Conservation (phyloP, 2,797 vertebrate genomes). For the Spinus olivaceus region DNA sequence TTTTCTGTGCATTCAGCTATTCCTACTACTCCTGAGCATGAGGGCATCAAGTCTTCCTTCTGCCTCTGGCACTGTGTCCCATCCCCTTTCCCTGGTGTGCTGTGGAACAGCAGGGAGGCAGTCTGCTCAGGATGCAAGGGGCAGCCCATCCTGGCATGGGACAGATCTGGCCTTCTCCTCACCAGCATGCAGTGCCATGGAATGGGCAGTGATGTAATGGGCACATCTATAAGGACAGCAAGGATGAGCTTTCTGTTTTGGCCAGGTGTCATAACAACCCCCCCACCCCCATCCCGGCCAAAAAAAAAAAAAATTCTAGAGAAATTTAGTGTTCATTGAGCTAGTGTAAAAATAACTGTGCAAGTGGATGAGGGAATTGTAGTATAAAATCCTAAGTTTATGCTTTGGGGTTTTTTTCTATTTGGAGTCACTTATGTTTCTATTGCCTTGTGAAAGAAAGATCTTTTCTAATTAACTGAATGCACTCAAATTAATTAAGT, state of each 20-base stretch:
- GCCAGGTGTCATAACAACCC: not conserved
- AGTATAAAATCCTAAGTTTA: not conserved
- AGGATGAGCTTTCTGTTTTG: not conserved
- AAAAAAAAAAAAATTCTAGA: not conserved
- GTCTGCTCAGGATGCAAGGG: not conserved
- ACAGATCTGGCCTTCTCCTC: not conserved
- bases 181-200: rapidly evolving
- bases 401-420: rapidly evolving
- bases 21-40: not conserved
- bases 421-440: not conserved
- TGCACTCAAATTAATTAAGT: not conserved
- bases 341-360: not conserved
- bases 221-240: not conserved
- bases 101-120: not conserved
- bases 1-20: not conserved
- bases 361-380: not conserved
- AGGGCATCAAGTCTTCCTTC: not conserved
- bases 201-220: not conserved
- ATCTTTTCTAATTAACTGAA: not conserved
- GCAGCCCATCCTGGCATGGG: not conserved
- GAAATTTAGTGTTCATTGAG: not conserved
- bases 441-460: not conserved
- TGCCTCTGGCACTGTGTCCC: not conserved
- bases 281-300: no score
- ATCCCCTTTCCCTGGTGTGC: rapidly evolving